Evolutionary conservation across 1,140 invertebrate genomes (phyloP), one percentile per base, ranked within the genome.

Genomic region (Helicorthomorpha holstii): DNA sequence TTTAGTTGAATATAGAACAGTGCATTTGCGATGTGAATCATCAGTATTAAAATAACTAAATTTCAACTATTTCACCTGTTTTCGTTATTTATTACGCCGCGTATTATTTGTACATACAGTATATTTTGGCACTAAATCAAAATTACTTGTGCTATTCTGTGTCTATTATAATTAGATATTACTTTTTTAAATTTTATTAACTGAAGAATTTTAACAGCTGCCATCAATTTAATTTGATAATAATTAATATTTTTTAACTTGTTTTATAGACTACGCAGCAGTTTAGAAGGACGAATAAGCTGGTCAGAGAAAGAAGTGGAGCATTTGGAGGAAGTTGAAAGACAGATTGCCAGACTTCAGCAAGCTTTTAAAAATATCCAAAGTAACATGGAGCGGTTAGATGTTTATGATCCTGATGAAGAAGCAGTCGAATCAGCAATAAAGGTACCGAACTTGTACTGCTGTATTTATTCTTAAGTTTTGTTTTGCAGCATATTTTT

Each of bases 281-380:
- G 49, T 12, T 54, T 60, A 27, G 58, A 57, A 38, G 49, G 43
- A 26, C 52, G 54, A 38, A n/a, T 59, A 7, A 47, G 52, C 26
- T 45, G 50, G 50, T 52, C 71, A 41, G 61, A 69, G 56, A 77
- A 77, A 61, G 70, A 74, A 60, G 3, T 52, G 3, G 22, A 10
- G 2, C 24, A 52, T 62, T 68, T 81, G 56, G 64, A 75, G 52
- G 68, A 75, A 60, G 54, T 64, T 48, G 58, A 63, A 47, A 41
- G 71, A 58, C 73, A 75, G 56, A 78, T 85, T 52, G 74, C 76
- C 42, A 64, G 73, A 50, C 67, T 82, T 57, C 76, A 77, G 56
- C 72, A 75, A 51, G 69, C 72, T 54, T 69, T 86, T 48, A 75
- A 77, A 58, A 70, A 73, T 26, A 65, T 80, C 38, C 70, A 79